Base-by-base conservation (phyloP, 1,140 invertebrate genomes). In the Bombyx mori region DNA sequence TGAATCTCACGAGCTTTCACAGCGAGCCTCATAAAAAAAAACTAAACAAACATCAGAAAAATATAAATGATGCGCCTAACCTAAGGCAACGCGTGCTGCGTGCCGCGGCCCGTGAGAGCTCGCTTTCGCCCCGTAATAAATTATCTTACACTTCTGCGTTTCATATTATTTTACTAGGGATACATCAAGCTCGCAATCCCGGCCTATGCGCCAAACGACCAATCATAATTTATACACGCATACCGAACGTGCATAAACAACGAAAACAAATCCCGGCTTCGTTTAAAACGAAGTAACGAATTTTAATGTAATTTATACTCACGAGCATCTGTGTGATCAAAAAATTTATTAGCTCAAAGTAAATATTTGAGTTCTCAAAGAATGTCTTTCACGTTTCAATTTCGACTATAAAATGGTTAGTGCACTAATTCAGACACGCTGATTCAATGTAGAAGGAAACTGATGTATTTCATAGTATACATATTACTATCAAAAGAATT, bases 61-160 rank as follows among this genome's bases (percentile, higher is more conserved):
- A 85, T 83, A 86, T 85, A 82, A 85, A 86, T 83, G 79, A 84
- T 83, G 76, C 74, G 68, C 66, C 79, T 83, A 83, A 84, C 78
- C 68, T 71, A 72, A 75, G 71, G 75, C 80, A 79, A 76, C 77
- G 75, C 50, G 64, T 69, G 74, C 63, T 75, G 74, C 75, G 72
- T 82, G 79, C 62, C 72, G 63, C 49, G 62, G 64, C 72, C 61
- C 64, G 70, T 74, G 77, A 69, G 7, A 35, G 73, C 57, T 70
- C 73, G 70, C 69, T 75, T 79, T 84, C 69, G 69, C 78, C 68
- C 59, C 61, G 75, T 83, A 75, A 84, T 86, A 82, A 84, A 84
- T 84, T 79, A 82, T 79, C 72, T 77, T 69, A 74, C 74, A 73
- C 70, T 73, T 76, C 73, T 65, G 75, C 75, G 78, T 82, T 75